These are phyloP conservation scores for Pelecanus crispus DNA, from an alignment of 2,113 vertebrate species.

Conservation along the genomic window DNA sequence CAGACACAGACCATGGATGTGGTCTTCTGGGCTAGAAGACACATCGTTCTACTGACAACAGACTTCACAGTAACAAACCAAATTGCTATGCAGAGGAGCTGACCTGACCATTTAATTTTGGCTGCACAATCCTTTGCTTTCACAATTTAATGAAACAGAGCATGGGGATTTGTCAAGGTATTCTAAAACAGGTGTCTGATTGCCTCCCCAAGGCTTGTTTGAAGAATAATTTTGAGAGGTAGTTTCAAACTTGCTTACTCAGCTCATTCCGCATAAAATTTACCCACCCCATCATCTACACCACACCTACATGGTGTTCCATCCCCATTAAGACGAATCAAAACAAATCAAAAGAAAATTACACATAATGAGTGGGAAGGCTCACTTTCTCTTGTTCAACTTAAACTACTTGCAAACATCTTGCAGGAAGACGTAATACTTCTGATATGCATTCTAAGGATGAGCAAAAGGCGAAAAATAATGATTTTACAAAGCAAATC, in stretches of 20 bases:
- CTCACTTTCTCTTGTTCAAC: constrained; percentile 46
- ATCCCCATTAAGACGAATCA: constrained; percentile 10
- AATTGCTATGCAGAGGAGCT: not conserved
- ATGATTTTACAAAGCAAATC: not conserved
- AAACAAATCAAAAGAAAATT: constrained; percentile 63
- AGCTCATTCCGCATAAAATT: constrained; percentile 24
- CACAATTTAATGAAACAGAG: not conserved
- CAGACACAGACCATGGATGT: not conserved
- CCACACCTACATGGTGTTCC: constrained; percentile 37
- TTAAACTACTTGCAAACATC: not conserved
- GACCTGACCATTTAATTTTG: not conserved
- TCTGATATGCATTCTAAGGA: not conserved
- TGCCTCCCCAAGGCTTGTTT: not conserved
- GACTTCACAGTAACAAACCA: not conserved
- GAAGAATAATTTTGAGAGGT: not conserved
- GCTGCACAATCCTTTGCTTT: not conserved
- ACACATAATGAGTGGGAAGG: constrained; percentile 43
- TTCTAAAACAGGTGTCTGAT: constrained; percentile 18
- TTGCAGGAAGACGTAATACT: not conserved
- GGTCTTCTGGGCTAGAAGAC: not conserved
- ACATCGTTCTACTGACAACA: not conserved
- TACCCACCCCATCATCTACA: not conserved
- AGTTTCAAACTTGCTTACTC: constrained; percentile 34
- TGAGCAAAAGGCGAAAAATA: not conserved
- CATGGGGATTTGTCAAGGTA: not conserved